Evolutionary conservation across 2,888 invertebrate species (phyloP), one percentile per base, ranked within the genome.

Genomic region (Rhagonycha fulva): DNA sequence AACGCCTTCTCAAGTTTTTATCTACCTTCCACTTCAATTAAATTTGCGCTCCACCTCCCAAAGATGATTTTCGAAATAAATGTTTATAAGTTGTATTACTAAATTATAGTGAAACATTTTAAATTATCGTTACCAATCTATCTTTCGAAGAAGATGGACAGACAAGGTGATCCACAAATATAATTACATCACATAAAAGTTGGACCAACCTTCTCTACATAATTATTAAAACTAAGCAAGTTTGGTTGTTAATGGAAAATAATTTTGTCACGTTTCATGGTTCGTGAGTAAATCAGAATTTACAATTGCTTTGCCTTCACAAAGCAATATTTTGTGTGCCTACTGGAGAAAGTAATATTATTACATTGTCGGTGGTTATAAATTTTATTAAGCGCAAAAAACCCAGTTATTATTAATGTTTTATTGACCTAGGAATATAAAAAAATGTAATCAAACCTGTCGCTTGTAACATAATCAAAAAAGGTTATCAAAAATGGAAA

Each of bases 161-260:
- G 47, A 47, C 73, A 73, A 73, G 73, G 73, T 69, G 73, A 73
- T 73, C 73, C 69, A 73, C 68, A 73, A 73, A 69, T 69, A 28
- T 62, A 26, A 62, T 73, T 73, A 73, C 26, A 47, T 47, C 7
- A 47, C 62, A 68, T 73, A 73, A 73, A 73, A n/a, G 70, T 69
- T 63, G 66, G 60, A 66, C 66, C 70, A 32, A 19, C 68, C 67
- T 72, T 14, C 60, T 69, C 32, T 9, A 47, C 12, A 32, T 47
- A 47, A 47, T 47, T 47, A 47, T 47, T 47, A n/a, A 47, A 47
- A 47, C 47, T 47, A 47, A 24, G 24, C 11, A n/a, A 66, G 63
- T 66, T 23, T 9, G 63, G n/a, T 9, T 24, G 63, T 26, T 66
- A 23, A 47, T 66, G 23, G 63, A 66, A 66, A 66, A 66, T 14